phyloP scores from a whole-genome alignment of 2,113 vertebrate genomes.

The Bungarus multicinctus region DNA sequence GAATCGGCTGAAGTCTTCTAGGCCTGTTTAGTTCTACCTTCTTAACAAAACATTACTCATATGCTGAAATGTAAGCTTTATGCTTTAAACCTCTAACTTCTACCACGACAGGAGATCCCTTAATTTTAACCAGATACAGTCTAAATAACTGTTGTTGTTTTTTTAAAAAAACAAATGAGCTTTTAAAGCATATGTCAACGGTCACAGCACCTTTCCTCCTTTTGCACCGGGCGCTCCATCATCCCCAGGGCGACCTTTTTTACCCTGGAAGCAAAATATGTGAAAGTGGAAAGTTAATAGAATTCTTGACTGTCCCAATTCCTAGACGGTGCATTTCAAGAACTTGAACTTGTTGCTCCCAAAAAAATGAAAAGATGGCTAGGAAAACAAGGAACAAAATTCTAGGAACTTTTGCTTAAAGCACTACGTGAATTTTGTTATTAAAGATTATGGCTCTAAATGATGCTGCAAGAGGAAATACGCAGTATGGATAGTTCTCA shows the following conservation, averaged over 20 bases:
- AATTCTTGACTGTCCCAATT: not conserved
- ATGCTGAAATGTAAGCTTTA: not conserved
- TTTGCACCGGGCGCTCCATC: constrained; percentile 78
- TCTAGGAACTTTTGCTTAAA: not conserved
- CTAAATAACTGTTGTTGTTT: not conserved
- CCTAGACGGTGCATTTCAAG: not conserved
- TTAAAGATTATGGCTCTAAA: not conserved
- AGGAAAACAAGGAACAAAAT: not conserved
- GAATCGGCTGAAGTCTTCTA: not conserved
- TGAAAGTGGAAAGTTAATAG: not conserved
- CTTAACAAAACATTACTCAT: not conserved
- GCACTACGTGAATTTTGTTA: not conserved
- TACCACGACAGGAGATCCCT: not conserved
- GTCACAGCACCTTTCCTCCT: constrained; percentile 79
- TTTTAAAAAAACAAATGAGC: not conserved
- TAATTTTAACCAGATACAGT: not conserved
- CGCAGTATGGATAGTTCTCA: not conserved
- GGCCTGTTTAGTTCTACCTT: not conserved
- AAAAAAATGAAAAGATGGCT: not conserved
- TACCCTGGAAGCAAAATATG: constrained; percentile 73
- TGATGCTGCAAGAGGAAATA: not conserved
- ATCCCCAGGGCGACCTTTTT: constrained; percentile 84
- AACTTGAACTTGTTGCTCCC: not conserved
- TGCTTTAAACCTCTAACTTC: not conserved
- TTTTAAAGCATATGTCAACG: constrained; percentile 28